Evolutionary conservation across 2,888 invertebrate species (phyloP).

Genomic region (Allophyes oxyacanthae): DNA sequence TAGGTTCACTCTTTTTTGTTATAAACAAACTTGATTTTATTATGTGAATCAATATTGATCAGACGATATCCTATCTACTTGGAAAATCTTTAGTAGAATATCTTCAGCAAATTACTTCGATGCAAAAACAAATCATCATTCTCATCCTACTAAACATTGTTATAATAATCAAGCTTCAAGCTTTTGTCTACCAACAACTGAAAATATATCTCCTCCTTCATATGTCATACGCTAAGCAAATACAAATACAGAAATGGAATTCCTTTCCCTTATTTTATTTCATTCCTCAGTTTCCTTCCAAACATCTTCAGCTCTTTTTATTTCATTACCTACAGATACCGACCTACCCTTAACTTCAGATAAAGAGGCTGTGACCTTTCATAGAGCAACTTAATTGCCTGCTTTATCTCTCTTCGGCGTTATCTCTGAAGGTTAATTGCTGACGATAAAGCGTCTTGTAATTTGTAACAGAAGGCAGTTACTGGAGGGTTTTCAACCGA

Average conservation of each 20-base stretch:
- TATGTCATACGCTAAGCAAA: no score
- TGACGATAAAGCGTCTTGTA: slow-evolving; percentile 60
- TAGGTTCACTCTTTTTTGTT: no score
- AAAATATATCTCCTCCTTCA: no score
- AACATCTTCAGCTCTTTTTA: slow-evolving; percentile 2
- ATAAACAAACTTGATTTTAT: no score
- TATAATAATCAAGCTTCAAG: no score
- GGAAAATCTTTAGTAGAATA: no score
- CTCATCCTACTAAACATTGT: no score
- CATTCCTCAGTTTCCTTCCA: background rate
- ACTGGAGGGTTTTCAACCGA: slow-evolving; percentile 33
- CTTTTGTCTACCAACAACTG: no score
- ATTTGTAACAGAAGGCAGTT: slow-evolving; percentile 56
- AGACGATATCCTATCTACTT: no score
- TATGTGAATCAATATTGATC: no score
- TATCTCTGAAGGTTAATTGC: slow-evolving; percentile 68
- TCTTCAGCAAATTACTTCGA: no score
- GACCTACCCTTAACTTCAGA: slow-evolving; percentile 57
- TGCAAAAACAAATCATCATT: no score
- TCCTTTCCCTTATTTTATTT: background rate
- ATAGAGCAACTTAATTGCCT: slow-evolving; percentile 60
- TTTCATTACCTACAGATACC: slow-evolving; percentile 35
- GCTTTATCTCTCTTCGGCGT: slow-evolving; percentile 56
- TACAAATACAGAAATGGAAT: background rate
- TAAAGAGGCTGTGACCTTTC: slow-evolving; percentile 62